Evolutionary conservation across 2,113 vertebrate species (phyloP).

Genomic region (Phrynosoma blainvillii): DNA sequence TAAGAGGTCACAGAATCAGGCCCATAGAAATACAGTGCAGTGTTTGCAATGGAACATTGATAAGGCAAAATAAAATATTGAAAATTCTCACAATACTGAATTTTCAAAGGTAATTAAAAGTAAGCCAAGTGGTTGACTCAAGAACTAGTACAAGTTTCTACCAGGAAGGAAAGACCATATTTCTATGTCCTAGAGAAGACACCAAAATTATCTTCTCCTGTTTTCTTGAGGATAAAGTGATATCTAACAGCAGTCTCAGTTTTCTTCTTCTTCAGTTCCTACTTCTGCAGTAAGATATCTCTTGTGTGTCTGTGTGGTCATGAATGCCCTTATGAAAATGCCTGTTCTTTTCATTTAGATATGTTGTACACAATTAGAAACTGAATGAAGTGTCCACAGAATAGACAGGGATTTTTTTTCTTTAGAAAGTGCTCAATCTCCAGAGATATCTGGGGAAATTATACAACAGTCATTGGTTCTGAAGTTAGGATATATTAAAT

Average conservation of each 20-base stretch:
- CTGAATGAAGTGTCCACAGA: background rate
- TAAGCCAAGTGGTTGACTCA: background rate
- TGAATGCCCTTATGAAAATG: background rate
- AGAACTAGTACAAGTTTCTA: background rate
- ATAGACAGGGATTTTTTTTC: background rate
- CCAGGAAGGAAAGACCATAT: background rate
- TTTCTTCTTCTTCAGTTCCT: background rate
- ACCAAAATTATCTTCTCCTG: background rate
- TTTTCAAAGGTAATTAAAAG: slow-evolving; percentile 5
- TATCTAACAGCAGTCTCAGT: background rate
- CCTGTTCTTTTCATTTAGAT: background rate
- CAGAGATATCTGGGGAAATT: background rate
- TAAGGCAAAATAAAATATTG: slow-evolving; percentile 26
- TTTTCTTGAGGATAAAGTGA: background rate
- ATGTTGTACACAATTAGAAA: background rate
- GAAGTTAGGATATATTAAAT: background rate
- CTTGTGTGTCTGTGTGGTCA: background rate
- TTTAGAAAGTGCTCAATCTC: background rate
- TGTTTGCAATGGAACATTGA: slow-evolving; percentile 25
- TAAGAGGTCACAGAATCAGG: slow-evolving; percentile 22
- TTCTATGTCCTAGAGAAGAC: background rate
- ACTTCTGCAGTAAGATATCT: background rate
- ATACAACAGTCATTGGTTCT: background rate
- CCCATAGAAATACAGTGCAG: slow-evolving; percentile 23
- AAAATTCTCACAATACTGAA: background rate